Evolutionary conservation across 2,797 vertebrate species (phyloP).

Genomic region (Typhlichthys subterraneus): DNA sequence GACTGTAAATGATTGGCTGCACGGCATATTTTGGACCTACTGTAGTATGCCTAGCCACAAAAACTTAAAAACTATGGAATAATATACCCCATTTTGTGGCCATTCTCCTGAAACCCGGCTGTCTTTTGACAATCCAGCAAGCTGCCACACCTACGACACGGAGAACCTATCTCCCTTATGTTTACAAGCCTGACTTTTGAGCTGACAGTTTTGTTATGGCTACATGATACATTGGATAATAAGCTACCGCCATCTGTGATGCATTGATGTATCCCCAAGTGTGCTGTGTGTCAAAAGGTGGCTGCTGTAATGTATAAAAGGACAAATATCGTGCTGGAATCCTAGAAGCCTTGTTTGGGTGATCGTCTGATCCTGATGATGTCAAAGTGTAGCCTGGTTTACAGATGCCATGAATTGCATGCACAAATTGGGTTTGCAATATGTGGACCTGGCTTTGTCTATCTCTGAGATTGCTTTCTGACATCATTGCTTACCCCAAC

Average conservation of each 20-base stretch:
- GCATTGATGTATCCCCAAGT: constrained; percentile 6
- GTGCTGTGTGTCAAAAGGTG: constrained; percentile 19
- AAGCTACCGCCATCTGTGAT: constrained; percentile 22
- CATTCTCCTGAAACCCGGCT: constrained; percentile 7
- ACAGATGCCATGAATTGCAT: no score
- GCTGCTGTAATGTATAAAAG: constrained; percentile 22
- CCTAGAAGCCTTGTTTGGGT: constrained; percentile 56
- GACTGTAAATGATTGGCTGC: constrained; percentile 43
- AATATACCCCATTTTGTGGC: background rate
- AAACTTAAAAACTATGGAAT: background rate
- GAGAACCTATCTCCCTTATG: constrained; percentile 4
- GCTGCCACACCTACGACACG: constrained; percentile 3
- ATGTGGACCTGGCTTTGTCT: no score
- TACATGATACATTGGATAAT: constrained; percentile 33
- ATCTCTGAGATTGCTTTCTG: no score
- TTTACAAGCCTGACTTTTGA: constrained; percentile 6
- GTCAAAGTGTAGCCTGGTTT: constrained; percentile 17
- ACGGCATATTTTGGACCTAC: background rate
- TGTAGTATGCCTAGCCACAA: no score
- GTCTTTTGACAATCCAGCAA: constrained; percentile 9
- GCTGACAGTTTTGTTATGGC: constrained; percentile 41
- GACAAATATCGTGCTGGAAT: constrained; percentile 30
- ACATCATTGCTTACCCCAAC: no score
- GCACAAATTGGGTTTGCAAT: no score
- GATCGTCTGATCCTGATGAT: constrained; percentile 56